Evolutionary conservation across 2,888 invertebrate species (phyloP), one percentile per base, ranked within the genome.

Genomic region (Calameuta filiformis): DNA sequence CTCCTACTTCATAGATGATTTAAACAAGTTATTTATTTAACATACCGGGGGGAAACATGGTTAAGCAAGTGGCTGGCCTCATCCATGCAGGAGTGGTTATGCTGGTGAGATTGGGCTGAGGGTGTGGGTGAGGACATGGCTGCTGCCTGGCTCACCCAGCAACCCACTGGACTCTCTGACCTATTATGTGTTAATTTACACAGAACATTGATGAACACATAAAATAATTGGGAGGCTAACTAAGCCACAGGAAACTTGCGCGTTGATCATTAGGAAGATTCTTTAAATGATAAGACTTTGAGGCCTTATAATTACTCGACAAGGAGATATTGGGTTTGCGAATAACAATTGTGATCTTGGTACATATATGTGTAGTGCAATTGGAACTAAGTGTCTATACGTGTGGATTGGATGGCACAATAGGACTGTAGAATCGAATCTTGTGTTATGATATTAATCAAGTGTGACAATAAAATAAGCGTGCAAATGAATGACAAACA

Each of bases 31-130:
- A 56, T 56, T 56, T 56, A 73, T 78, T 83, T 84, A 84, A 90
- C 90, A 84, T 91, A 91, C 91, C 91, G 91, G 86, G 88, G 89
- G 84, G 88, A 87, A 84, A 89, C 87, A 88, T 88, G 90, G 86
- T 90, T 89, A 91, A 91, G 90, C 89, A 91, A 90, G 85, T 90
- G 88, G 87, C 89, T 91, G 87, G 90, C 90, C 90, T 91, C 91
- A 85, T 91, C 91, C 89, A 89, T 90, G 90, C 90, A 90, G 89
- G 87, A 88, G 84, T 87, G 88, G 87, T 90, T 89, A 87, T 89
- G 88, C 81, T 89, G 89, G 83, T 88, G 89, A 87, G 87, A 89
- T 86, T 89, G 88, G 80, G 87, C 85, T 81, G 91, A 91, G 88
- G 90, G 87, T 83, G 90, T 90, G 85, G 91, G 91, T 88, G 91